Conservation (phyloP, 2,797 vertebrate genomes). For the Schizopygopsis pylzovi region DNA sequence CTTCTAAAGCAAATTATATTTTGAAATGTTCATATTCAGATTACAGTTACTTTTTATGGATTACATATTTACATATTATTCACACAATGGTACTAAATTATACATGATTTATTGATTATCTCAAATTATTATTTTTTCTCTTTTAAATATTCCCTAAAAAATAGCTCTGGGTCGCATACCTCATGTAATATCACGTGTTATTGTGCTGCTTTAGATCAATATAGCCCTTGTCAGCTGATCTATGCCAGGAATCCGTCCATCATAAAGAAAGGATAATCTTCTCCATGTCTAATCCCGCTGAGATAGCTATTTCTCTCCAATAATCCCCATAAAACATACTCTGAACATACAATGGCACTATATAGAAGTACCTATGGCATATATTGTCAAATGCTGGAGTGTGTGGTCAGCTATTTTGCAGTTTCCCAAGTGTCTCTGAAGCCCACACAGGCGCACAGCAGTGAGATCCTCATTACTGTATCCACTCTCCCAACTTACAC, state of each 20-base stretch:
- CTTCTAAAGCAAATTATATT: background rate
- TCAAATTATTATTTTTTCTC: background rate
- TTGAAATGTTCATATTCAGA: background rate
- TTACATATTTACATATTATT: background rate
- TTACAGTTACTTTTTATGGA: background rate
- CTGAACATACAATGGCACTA: background rate
- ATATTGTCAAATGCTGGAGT: conserved; percentile 3
- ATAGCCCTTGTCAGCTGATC: conserved; percentile 7
- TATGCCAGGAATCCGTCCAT: background rate
- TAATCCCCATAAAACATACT: conserved; percentile 14
- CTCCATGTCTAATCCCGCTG: background rate
- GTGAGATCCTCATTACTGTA: conserved; percentile 73
- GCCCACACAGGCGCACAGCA: conserved; percentile 57
- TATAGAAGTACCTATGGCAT: conserved; percentile 7
- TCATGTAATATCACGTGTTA: background rate
- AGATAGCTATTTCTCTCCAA: conserved; percentile 34
- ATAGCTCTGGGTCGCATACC: background rate
- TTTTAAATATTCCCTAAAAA: background rate
- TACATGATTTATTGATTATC: too few species aligned
- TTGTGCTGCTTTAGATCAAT: conserved; percentile 7
- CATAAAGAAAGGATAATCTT: conserved; percentile 25
- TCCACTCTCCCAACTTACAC: conserved; percentile 69
- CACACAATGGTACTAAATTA: too few species aligned
- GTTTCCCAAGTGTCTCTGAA: conserved; percentile 57
- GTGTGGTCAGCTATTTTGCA: conserved; percentile 48